Conservation (phyloP, 2,888 invertebrate species). For the Amblyjoppa fuscipennis region DNA sequence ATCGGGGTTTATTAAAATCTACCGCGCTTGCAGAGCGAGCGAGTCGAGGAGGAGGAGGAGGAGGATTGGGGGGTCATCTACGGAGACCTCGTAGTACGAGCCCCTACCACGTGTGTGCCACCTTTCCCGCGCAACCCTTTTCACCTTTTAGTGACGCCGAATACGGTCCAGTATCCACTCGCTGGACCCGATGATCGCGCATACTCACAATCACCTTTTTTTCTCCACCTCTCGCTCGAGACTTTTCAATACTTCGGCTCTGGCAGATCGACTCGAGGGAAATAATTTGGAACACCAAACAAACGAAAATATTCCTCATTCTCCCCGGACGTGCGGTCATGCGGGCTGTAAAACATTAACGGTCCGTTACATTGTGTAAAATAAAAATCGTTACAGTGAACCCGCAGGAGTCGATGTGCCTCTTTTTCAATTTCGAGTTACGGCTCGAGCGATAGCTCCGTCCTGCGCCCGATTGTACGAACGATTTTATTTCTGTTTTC, state of each 20-base stretch:
- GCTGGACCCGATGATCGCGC: conserved; percentile 7
- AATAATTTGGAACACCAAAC: background rate
- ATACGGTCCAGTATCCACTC: conserved; percentile 27
- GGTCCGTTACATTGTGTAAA: no score
- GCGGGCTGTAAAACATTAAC: no score
- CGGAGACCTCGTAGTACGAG: conserved; percentile 12
- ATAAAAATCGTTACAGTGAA: no score
- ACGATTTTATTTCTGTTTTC: background rate
- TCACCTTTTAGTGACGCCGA: conserved; percentile 2
- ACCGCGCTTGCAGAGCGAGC: conserved; percentile 63
- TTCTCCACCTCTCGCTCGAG: background rate
- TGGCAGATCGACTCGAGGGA: background rate
- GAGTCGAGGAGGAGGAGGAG: conserved; percentile 42
- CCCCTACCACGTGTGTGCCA: background rate
- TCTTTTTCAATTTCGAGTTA: no score
- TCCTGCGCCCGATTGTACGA: background rate
- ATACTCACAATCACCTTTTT: conserved; percentile 12
- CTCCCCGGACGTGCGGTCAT: no score
- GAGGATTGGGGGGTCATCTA: conserved; percentile 39
- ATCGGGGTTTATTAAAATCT: conserved; percentile 84
- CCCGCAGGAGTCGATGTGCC: no score
- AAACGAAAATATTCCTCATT: no score
- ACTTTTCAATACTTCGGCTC: background rate
- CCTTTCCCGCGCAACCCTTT: conserved; percentile 4
- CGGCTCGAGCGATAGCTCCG: no score